These are phyloP conservation scores for Apodemia hepburni DNA, from an alignment of 2,888 invertebrate genomes.

Conservation along the genomic window DNA sequence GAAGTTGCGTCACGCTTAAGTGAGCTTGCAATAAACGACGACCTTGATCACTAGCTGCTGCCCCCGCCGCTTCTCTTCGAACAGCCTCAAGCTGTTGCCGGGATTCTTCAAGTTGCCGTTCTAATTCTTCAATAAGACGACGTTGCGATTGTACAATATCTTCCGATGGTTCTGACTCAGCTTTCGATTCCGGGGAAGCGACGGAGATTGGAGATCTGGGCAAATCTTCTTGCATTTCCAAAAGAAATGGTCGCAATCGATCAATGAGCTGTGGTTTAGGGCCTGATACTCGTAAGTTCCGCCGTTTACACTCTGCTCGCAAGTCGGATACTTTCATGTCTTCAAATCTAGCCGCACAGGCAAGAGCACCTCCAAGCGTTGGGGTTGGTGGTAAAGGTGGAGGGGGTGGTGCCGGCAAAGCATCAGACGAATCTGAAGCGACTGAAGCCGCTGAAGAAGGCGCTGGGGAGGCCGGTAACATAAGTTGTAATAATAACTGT, in stretches of 20 bases:
- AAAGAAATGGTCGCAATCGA: conserved; percentile 87
- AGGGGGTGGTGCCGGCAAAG: conserved; percentile 69
- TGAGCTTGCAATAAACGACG: conserved; percentile 83
- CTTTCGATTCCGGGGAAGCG: conserved; percentile 52
- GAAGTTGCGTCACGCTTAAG: conserved; percentile 65
- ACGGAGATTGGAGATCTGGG: conserved; percentile 66
- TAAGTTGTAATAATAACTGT: conserved; percentile 91
- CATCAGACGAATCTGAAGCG: conserved; percentile 60
- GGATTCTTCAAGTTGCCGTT: conserved; percentile 88
- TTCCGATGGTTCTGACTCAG: conserved; percentile 74
- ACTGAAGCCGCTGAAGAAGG: conserved; percentile 47
- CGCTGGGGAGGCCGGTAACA: conserved; percentile 68
- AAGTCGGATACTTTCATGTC: conserved; percentile 97
- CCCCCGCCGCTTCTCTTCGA: conserved; percentile 79
- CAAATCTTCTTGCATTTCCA: conserved; percentile 70
- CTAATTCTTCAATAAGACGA: conserved; percentile 92
- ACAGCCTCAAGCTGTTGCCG: conserved; percentile 88
- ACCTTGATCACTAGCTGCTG: conserved; percentile 67
- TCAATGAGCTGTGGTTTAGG: conserved; percentile 97
- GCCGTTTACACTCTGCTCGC: conserved; percentile 95
- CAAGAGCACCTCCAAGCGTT: conserved; percentile 45
- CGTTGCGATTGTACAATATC: conserved; percentile 90
- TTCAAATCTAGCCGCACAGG: conserved; percentile 85
- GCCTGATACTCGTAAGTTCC: conserved; percentile 97
- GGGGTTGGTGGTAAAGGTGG: conserved; percentile 69